Conservation (phyloP, 2,113 vertebrate genomes). For the Axis porcinus region DNA sequence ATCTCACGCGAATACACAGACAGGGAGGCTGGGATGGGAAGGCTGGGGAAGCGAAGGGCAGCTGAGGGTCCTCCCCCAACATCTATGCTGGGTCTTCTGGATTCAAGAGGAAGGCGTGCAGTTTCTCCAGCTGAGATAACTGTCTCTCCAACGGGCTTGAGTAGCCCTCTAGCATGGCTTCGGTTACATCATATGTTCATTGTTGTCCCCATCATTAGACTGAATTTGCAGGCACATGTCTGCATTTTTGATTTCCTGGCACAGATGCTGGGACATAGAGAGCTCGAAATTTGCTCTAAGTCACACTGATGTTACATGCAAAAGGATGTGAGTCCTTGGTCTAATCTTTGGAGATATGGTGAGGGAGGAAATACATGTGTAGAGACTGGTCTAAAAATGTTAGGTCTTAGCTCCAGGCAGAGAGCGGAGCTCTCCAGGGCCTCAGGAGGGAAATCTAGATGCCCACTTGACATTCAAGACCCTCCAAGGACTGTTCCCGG, state of each 20-base stretch:
- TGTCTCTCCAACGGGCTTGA: too few relatives aligned
- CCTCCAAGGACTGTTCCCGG: neutral
- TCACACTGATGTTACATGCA: neutral
- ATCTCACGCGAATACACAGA: neutral
- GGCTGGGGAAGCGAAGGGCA: neutral
- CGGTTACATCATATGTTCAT: fast-evolving
- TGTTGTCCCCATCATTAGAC: neutral
- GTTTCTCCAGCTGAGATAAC: neutral
- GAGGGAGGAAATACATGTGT: neutral
- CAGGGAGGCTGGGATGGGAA: neutral
- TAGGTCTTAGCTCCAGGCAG: neutral
- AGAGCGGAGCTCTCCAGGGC: neutral
- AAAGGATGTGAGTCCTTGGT: neutral
- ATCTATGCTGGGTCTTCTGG: neutral
- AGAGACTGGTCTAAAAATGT: neutral
- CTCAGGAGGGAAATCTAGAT: neutral
- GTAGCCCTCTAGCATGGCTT: neutral
- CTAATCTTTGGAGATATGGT: neutral
- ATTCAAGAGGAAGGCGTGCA: neutral
- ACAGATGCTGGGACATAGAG: neutral
- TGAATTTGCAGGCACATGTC: neutral
- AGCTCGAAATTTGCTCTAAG: neutral
- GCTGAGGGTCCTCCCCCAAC: neutral
- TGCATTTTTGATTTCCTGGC: neutral
- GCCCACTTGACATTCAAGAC: neutral